A percentile compares a stretch with the other conserved stretches of the same genome.
These are phyloP conservation scores for Propithecus deckenii DNA, from an alignment of 2,797 vertebrate species.

Conservation along the genomic window DNA sequence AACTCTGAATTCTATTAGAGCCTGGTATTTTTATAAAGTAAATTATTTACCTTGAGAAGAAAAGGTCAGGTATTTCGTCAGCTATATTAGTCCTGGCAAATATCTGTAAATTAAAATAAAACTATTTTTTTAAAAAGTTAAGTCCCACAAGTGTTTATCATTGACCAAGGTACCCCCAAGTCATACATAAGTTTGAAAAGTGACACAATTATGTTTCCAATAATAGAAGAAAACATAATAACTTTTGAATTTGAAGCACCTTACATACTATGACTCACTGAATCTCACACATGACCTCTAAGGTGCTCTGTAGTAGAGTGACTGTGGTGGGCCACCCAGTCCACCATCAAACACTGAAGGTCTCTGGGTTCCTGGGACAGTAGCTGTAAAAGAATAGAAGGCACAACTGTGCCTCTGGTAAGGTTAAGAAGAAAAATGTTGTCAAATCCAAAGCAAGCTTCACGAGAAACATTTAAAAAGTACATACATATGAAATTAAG, in stretches of 20 bases:
- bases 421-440: not conserved
- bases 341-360: not conserved
- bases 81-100: slow-evolving; percentile 82
- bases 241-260: slow-evolving; percentile 1
- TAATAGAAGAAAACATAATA: slow-evolving; percentile 1
- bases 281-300: not conserved
- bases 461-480: not conserved
- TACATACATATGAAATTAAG: not conserved
- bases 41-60: slow-evolving; percentile 85
- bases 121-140: slow-evolving; percentile 1
- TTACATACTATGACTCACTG: not conserved
- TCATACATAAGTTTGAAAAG: slow-evolving; percentile 36
- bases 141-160: not conserved
- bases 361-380: not conserved
- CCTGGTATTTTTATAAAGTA: slow-evolving; percentile 39
- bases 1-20: slow-evolving; percentile 41
- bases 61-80: slow-evolving; percentile 84
- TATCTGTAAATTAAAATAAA: slow-evolving; percentile 82
- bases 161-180: not conserved
- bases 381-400: not conserved
- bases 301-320: not conserved
- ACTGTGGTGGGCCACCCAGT: not conserved
- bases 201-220: slow-evolving; percentile 1
- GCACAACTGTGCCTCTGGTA: not conserved
- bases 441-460: slow-evolving; percentile 8